phyloP scores from a whole-genome alignment of 2,797 vertebrate species.

The Galago senegalensis region DNA sequence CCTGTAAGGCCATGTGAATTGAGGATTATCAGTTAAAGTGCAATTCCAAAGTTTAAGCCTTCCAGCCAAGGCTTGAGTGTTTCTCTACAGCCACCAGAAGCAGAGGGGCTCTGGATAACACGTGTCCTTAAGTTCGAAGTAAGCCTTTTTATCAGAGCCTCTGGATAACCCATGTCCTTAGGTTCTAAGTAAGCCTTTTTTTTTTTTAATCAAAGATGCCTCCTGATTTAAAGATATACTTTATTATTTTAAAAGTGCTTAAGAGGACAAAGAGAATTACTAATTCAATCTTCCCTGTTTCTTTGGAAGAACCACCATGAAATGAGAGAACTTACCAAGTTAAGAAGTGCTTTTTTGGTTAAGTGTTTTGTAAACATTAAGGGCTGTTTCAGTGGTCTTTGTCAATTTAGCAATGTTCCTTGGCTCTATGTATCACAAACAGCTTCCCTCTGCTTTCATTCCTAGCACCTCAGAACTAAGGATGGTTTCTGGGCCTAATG shows the following conservation, averaged over 20 bases:
- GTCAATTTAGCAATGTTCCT: fast-evolving
- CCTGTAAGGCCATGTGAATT: slow-evolving; percentile 45
- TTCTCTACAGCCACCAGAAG: slow-evolving; percentile 9
- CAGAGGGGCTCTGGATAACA: not conserved
- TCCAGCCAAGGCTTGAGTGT: not conserved
- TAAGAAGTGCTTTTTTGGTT: not conserved
- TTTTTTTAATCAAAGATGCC: not conserved
- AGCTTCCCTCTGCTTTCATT: not conserved
- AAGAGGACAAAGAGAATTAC: slow-evolving; percentile 28
- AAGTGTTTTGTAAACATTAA: not conserved
- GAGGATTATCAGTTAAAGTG: slow-evolving; percentile 79
- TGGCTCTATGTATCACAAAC: not conserved
- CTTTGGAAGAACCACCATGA: not conserved
- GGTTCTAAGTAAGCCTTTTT: not conserved
- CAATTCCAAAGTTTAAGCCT: slow-evolving; percentile 68
- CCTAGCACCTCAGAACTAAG: not conserved
- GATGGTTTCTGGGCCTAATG: not conserved
- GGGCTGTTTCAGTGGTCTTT: not conserved
- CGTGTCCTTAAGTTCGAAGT: not conserved
- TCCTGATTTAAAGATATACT: slow-evolving; percentile 64
- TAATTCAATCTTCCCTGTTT: not conserved
- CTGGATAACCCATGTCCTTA: too few relatives aligned
- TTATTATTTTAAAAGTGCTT: slow-evolving; percentile 65
- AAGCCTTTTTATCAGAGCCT: too few relatives aligned
- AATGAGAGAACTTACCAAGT: not conserved